Evolutionary conservation across 2,113 vertebrate genomes (phyloP).

Genomic region (Eurypyga helias): DNA sequence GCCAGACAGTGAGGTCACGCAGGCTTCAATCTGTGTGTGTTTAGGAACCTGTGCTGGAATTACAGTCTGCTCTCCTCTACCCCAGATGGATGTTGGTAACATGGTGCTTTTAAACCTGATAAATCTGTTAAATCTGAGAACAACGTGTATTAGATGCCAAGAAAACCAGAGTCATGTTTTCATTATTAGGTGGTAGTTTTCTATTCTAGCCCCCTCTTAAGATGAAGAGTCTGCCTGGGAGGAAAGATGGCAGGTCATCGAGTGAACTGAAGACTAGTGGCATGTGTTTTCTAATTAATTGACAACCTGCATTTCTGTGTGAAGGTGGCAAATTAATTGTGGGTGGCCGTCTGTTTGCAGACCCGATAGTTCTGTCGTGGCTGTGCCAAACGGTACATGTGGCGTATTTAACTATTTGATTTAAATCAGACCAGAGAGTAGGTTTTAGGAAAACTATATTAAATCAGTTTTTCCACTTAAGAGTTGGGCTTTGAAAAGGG

Average conservation of each 20-base stretch:
- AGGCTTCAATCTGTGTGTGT: neutral
- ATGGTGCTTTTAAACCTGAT: neutral
- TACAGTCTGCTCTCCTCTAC: neutral
- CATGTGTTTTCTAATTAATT: slow-evolving; percentile 43
- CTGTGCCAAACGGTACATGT: neutral
- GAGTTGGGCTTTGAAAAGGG: neutral
- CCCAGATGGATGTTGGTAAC: neutral
- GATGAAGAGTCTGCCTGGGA: neutral
- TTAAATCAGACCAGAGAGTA: neutral
- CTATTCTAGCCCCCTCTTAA: neutral
- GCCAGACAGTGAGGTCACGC: slow-evolving; percentile 28
- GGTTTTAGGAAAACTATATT: neutral
- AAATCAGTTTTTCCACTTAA: neutral
- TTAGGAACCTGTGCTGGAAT: neutral
- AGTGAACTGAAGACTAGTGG: neutral
- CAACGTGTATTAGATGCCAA: neutral
- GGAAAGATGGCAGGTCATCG: neutral
- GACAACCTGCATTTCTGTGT: slow-evolving; percentile 34
- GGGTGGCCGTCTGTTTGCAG: slow-evolving; percentile 36
- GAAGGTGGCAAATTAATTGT: slow-evolving; percentile 56
- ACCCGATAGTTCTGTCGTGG: neutral
- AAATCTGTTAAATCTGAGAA: slow-evolving; percentile 15
- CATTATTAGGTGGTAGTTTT: neutral
- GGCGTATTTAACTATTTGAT: neutral
- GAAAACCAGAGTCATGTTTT: slow-evolving; percentile 6